Evolutionary conservation across 2,888 invertebrate species (phyloP).

Genomic region (Phanerotoma sp.): DNA sequence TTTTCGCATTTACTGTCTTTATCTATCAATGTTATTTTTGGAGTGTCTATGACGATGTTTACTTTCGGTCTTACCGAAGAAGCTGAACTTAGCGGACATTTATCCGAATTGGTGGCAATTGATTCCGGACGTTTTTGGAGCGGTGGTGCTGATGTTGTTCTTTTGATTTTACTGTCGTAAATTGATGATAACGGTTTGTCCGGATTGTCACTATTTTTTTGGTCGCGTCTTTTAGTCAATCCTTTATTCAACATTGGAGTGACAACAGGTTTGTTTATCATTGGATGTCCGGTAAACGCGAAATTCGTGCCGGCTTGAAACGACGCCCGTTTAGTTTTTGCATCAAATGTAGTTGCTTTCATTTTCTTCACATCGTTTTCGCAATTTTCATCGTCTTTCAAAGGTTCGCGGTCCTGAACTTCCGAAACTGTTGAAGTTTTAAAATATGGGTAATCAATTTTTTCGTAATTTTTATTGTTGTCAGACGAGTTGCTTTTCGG

Average conservation of each 20-base stretch:
- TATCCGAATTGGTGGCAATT: not conserved
- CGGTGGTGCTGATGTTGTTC: slow-evolving; percentile 49
- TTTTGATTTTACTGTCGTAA: slow-evolving; percentile 30
- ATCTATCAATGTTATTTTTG: slow-evolving; percentile 25
- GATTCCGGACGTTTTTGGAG: slow-evolving; percentile 31
- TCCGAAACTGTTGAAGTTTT: too few species aligned
- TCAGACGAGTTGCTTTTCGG: not conserved
- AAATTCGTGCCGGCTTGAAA: slow-evolving; percentile 47
- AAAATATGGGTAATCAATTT: too few species aligned
- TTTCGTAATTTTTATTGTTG: too few species aligned
- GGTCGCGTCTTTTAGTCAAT: slow-evolving; percentile 7
- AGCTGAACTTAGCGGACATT: too few species aligned
- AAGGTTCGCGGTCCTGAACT: too few species aligned
- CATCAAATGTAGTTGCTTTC: slow-evolving; percentile 23
- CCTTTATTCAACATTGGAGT: slow-evolving; percentile 12
- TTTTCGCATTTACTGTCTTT: not conserved
- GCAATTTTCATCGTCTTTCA: too few species aligned
- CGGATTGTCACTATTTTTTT: too few species aligned
- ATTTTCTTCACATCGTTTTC: slow-evolving; percentile 5
- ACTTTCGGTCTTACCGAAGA: slow-evolving; percentile 40
- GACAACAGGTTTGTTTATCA: slow-evolving; percentile 3
- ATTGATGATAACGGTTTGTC: not conserved
- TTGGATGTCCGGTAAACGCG: slow-evolving; percentile 38
- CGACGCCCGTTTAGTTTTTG: slow-evolving; percentile 45
- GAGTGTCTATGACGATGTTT: slow-evolving; percentile 46